Evolutionary conservation across 1,140 invertebrate species (phyloP).

Genomic region (Drosophila subpulchrella): DNA sequence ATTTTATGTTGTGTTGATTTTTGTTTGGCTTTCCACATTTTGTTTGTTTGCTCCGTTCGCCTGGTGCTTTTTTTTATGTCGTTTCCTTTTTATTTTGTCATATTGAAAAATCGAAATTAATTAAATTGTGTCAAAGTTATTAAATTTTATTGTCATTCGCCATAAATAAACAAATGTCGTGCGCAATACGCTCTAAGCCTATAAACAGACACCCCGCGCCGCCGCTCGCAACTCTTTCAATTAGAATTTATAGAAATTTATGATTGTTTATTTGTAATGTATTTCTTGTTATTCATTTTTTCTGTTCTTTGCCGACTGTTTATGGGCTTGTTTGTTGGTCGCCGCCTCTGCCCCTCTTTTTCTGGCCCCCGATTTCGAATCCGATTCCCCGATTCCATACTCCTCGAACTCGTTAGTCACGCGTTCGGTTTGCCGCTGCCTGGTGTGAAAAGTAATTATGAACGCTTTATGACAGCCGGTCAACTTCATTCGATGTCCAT

Average conservation of each 20-base stretch:
- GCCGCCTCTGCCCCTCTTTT: background rate
- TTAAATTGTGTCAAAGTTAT: slow-evolving; percentile 75
- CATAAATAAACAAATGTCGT: slow-evolving; percentile 65
- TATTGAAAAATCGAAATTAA: slow-evolving; percentile 66
- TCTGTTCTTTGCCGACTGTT: slow-evolving; percentile 45
- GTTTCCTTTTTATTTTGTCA: slow-evolving; percentile 19
- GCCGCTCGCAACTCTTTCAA: slow-evolving; percentile 20
- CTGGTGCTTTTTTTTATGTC: background rate
- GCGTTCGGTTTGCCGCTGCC: slow-evolving; percentile 28
- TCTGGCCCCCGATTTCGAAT: background rate
- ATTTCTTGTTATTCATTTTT: slow-evolving; percentile 5
- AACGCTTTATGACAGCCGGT: slow-evolving; percentile 76
- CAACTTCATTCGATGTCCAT: slow-evolving; percentile 76
- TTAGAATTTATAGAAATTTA: slow-evolving; percentile 62
- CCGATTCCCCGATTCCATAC: background rate
- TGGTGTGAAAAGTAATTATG: slow-evolving; percentile 80
- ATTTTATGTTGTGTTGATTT: slow-evolving; percentile 40
- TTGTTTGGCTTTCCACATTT: slow-evolving; percentile 24
- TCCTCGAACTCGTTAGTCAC: slow-evolving; percentile 21
- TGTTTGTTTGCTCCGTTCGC: slow-evolving; percentile 21
- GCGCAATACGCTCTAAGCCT: slow-evolving; percentile 52
- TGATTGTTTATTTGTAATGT: slow-evolving; percentile 54
- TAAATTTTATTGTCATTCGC: slow-evolving; percentile 67
- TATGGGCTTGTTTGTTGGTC: background rate
- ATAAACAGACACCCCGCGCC: slow-evolving; percentile 1